A percentile compares a stretch with the other conserved stretches of the same genome.
These are phyloP conservation scores for Gymnogyps californianus DNA, from an alignment of 2,113 vertebrate species.

Conservation along the genomic window DNA sequence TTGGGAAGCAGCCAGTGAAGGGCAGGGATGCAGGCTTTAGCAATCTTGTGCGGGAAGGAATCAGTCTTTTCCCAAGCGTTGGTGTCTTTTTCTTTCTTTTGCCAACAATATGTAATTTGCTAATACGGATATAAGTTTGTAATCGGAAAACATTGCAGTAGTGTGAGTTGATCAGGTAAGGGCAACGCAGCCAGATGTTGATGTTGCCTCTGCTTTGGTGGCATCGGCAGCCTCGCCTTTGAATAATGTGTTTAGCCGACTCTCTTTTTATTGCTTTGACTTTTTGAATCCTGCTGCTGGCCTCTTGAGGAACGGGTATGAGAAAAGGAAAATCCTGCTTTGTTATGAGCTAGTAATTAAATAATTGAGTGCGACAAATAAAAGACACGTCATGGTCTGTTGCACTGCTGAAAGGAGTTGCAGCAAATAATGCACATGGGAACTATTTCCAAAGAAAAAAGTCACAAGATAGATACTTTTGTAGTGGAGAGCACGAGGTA, in stretches of 20 bases:
- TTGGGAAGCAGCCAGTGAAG: background rate
- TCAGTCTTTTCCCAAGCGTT: background rate
- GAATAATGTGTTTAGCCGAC: background rate
- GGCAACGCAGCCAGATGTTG: background rate
- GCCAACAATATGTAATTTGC: background rate
- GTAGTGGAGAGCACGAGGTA: background rate
- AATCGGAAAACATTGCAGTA: background rate
- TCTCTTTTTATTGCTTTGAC: background rate
- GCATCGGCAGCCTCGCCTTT: background rate
- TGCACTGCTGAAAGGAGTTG: background rate
- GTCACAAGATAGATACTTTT: background rate
- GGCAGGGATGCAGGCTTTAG: background rate
- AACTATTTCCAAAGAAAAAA: background rate
- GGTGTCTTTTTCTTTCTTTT: background rate
- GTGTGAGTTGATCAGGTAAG: fast-evolving
- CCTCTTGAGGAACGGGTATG: background rate
- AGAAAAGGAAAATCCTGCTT: background rate
- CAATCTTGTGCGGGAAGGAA: background rate
- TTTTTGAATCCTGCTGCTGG: background rate
- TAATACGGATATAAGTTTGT: background rate
- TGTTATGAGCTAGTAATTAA: background rate
- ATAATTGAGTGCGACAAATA: background rate
- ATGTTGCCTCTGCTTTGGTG: background rate
- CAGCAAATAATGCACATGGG: background rate
- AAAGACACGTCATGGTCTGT: background rate